phyloP scores from a whole-genome alignment of 1,140 invertebrate species.

The Pectinophora gossypiella region DNA sequence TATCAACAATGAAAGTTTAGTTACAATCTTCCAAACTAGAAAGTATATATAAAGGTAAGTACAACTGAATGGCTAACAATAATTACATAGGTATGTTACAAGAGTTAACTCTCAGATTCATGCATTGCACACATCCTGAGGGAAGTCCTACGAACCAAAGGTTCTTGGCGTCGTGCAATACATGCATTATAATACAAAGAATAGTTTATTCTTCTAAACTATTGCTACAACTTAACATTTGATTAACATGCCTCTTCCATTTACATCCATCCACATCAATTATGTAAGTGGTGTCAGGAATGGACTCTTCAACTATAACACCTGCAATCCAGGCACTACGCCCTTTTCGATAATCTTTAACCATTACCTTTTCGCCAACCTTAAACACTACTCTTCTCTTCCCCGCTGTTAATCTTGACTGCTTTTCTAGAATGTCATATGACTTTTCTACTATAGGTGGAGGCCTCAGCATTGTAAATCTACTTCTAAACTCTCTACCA shows the following conservation, averaged over 20 bases:
- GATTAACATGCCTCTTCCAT: conserved; percentile 11
- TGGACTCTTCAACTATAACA: neutral
- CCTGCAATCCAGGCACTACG: conserved; percentile 2
- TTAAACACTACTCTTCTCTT: neutral
- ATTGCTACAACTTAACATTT: conserved; percentile 7
- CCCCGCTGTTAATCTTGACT: no score
- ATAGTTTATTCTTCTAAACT: no score
- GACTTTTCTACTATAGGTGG: neutral
- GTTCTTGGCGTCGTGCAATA: no score
- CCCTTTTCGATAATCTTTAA: conserved; percentile 3
- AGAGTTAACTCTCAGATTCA: no score
- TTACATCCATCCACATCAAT: conserved; percentile 4
- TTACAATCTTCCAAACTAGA: no score
- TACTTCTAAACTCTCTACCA: conserved; percentile 17
- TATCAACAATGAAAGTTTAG: no score
- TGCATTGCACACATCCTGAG: no score
- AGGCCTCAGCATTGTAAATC: conserved; percentile 16
- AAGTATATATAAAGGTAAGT: no score
- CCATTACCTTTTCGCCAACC: conserved; percentile 9
- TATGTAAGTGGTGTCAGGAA: conserved; percentile 2
- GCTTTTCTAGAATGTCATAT: conserved; percentile 1
- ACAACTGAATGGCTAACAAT: no score
- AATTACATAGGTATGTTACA: no score
- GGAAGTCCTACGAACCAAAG: no score
- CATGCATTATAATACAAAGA: no score